Conservation (phyloP, 1,140 invertebrate species). For the Drosophila prosaltans region DNA sequence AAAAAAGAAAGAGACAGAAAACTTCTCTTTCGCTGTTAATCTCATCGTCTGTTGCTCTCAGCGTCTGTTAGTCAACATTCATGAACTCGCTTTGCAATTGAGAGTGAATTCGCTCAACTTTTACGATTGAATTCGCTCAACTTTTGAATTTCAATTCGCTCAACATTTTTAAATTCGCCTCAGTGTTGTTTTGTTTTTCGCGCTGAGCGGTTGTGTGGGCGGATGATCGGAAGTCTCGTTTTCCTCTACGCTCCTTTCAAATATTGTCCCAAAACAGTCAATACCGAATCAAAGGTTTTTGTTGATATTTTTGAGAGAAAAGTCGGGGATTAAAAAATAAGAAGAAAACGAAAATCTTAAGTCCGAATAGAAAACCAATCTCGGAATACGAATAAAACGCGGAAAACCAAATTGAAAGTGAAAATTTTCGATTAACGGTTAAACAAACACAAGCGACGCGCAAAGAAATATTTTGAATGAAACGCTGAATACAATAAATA, state of each 20-base stretch:
- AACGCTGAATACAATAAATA: constrained; percentile 38
- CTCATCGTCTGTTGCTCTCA: too few species aligned
- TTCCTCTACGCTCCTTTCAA: constrained; percentile 52
- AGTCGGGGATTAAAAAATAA: constrained; percentile 26
- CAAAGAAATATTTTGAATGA: constrained; percentile 65
- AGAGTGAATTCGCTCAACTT: too few species aligned
- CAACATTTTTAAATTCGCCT: neutral
- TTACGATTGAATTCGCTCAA: too few species aligned
- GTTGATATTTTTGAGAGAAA: constrained; percentile 56
- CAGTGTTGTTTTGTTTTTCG: constrained; percentile 46
- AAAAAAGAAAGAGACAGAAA: too few species aligned
- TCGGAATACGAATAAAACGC: constrained; percentile 29
- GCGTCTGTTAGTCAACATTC: too few species aligned
- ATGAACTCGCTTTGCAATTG: too few species aligned
- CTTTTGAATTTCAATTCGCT: too few species aligned
- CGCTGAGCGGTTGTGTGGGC: constrained; percentile 73
- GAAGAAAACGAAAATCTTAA: constrained; percentile 24
- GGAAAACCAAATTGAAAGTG: constrained; percentile 64
- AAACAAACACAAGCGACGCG: constrained; percentile 63
- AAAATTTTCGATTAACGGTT: constrained; percentile 67
- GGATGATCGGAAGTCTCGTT: constrained; percentile 49
- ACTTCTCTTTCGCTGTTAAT: too few species aligned
- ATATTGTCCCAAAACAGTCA: constrained; percentile 35
- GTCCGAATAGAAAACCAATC: constrained; percentile 55
- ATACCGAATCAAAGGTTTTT: constrained; percentile 37